phyloP scores from a whole-genome alignment of 2,888 invertebrate genomes.

The Epistrophe eligans region DNA sequence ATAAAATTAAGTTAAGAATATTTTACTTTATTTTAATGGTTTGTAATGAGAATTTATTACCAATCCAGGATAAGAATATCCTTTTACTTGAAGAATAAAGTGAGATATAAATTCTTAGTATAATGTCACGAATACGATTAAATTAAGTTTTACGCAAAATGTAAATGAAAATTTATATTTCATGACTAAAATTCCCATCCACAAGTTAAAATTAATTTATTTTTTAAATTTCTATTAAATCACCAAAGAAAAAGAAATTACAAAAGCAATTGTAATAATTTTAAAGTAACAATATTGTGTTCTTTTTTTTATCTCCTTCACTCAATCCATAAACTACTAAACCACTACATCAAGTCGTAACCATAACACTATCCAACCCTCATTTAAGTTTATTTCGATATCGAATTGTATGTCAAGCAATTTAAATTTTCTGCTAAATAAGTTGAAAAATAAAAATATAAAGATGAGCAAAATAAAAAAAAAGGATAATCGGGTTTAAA shows the following conservation, averaged over 20 bases:
- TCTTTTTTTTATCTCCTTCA: background rate
- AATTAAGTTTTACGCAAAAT: constrained; percentile 38
- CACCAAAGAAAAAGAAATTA: too few species aligned
- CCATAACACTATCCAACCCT: background rate
- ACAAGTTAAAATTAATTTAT: background rate
- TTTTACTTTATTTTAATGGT: constrained; percentile 33
- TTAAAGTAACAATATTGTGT: background rate
- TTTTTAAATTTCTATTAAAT: background rate
- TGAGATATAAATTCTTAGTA: constrained; percentile 4
- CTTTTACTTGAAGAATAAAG: background rate
- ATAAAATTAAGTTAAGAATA: constrained; percentile 28
- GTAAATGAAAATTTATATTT: constrained; percentile 51
- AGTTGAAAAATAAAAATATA: background rate
- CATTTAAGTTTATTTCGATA: background rate
- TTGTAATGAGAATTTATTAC: constrained; percentile 60
- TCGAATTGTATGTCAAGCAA: background rate
- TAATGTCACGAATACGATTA: constrained; percentile 28
- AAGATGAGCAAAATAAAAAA: background rate
- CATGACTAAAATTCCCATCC: background rate
- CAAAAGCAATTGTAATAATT: background rate
- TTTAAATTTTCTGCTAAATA: constrained; percentile 43
- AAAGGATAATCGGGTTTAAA: constrained; percentile 60
- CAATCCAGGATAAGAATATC: constrained; percentile 35
- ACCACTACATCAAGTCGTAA: background rate
- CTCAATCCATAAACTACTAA: background rate